Base-by-base conservation (phyloP, 1,140 invertebrate genomes). In the Cydia splendana region DNA sequence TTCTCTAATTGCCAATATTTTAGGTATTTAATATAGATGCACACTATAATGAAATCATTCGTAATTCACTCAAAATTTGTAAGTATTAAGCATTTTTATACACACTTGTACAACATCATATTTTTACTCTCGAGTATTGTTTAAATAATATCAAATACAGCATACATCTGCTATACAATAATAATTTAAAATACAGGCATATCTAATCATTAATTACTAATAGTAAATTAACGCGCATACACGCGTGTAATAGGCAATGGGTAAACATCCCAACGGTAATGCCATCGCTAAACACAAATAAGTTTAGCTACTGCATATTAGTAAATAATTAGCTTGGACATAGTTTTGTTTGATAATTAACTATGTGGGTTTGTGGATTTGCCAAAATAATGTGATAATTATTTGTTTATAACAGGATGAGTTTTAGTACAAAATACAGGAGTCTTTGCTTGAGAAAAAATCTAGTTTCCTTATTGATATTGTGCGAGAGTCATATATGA, bases 281-380 rank as follows among this genome's bases (percentile, higher is more conserved):
- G 10, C 10, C 10, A 13, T n/a, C 57, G 18, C 7, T 24, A 62
- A 62, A 62, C 57, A 20, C 20, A 62, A 62, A 62, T 62, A 62
- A 62, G 7, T 24, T 62, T 57, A 57, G n/a, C 18, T 62, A 62
- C 24, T 12, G 57, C 18, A 24, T 62, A 62, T 62, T 62, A 62
- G 57, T 62, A 62, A 62, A 62, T 62, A 62, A 24, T 62, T 62
- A 62, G 18, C 57, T 24, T 24, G 57, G 20, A 62, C 20, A 24
- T 24, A 9, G 12, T 62, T 62, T 24, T 18, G 57, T 62, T 62
- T 62, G 57, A 62, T 62, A 62, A 57, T 57, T 57, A 57, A 24
- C 57, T 62, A 62, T 24, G 18, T 62, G 9, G 6, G 53, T 7
- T 2, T 62, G 57, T 24, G 53, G 53, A 24, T n/a, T 24, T 10